Base-by-base conservation (phyloP, 2,113 vertebrate species). In the Chlorodrepanis virens region DNA sequence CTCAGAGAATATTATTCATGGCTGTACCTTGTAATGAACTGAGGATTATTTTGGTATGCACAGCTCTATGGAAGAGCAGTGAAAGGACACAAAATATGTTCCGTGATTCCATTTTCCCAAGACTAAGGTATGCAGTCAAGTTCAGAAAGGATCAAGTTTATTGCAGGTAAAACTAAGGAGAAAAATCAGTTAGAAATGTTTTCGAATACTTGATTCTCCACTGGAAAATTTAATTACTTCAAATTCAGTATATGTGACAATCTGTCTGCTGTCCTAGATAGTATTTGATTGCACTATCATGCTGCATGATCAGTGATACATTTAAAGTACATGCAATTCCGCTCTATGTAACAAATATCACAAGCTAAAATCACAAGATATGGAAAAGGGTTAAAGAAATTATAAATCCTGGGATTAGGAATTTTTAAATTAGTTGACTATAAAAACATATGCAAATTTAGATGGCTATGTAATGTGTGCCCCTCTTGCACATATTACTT, bases 81-180 rank as follows among this genome's bases (percentile, higher is more conserved):
- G 84, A 84, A 87, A 75, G 16, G 78, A 70, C 45, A 25, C 2
- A 80, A 89, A 85, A 93, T 59, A 79, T 4, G 2, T 95, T 63
- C 52, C 76, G 45, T 42, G 44, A 39, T 68, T 94, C 65, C 20
- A 4, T 83, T 79, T 91, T 76, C 70, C 42, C 68, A 91, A 86
- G 47, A n/a, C 6, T 16, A 74, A 87, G 39, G 37, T 93, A 83
- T 42, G 14, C 59, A 29, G n/a, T 52, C 71, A 74, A 24, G 28
- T 77, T 83, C 39, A 49, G 42, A 77, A 74, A 83, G 22, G 22
- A 70, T 81, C 81, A 89, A 89, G 49, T 17, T n/a, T 65, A 67
- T 56, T 35, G 67, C 4, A 83, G 63, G 90, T 76, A 89, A 97
- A 96, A 97, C 39, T 25, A 59, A 64, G 92, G 80, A 75, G 4